Base-by-base conservation (phyloP, 1,140 invertebrate genomes). In the Solenopsis fugax region DNA sequence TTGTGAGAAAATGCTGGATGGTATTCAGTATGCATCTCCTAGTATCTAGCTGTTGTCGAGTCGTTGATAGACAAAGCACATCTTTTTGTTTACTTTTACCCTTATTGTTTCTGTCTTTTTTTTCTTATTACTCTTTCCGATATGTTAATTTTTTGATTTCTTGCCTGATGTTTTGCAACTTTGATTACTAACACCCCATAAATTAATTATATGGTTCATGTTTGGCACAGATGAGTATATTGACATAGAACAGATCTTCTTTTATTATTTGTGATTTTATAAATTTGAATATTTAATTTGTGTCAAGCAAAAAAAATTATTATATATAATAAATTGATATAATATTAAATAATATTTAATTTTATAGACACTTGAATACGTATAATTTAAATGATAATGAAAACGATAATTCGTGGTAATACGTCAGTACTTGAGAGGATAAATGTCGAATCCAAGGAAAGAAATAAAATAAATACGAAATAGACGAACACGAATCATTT, bases 1-100 rank as follows among this genome's bases (percentile, higher is more conserved):
- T 75, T 86, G 90, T 88, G 81, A 93, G 77, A 91, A 91, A 90
- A 92, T 88, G 87, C 89, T 87, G 92, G 90, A 92, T 90, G 80
- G 90, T 89, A 92, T 92, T 94, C 92, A 89, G 90, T 93, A 93
- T 93, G 94, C 92, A 94, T 93, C 89, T 95, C 91, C 92, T 94
- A 93, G 92, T 93, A 94, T 91, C 91, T 92, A 93, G 93, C 94
- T 95, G 93, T 95, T 95, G 94, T 95, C 94, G 94, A 95, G 94
- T 95, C 94, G 94, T 94, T 95, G 94, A 95, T 95, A 95, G 94
- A 95, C 94, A 94, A 92, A 95, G 94, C 94, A 93, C 92, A 95
- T 92, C 91, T 92, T 91, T 90, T 89, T 89, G 41, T 89, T 90
- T 88, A 89, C 80, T 91, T 92, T 92, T 91, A 89, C 69, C 91